These are phyloP conservation scores for Zaprionus ghesquierei DNA, from an alignment of 1,140 invertebrate genomes.

Conservation along the genomic window DNA sequence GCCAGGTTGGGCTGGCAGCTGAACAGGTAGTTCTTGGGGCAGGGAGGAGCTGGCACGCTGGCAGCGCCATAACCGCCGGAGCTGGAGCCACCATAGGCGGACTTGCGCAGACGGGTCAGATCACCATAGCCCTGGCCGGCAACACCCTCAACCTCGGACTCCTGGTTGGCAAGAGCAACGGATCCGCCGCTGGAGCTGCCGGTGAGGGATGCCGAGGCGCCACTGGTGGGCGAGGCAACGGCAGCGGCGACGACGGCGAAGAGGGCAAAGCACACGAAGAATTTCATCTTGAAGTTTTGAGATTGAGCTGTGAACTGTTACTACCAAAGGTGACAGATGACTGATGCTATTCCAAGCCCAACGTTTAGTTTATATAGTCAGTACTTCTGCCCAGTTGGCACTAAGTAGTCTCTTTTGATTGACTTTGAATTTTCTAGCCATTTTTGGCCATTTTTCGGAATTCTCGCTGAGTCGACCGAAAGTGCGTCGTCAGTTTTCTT, in stretches of 20 bases:
- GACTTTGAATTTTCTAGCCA: conserved; percentile 32
- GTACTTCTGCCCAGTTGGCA: conserved; percentile 54
- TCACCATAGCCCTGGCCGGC: conserved; percentile 51
- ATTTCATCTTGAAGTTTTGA: conserved; percentile 59
- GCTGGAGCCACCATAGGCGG: conserved; percentile 59
- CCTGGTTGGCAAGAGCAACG: conserved; percentile 21
- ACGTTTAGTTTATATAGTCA: conserved; percentile 57
- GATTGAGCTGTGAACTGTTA: conserved; percentile 22
- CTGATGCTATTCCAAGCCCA: conserved; percentile 43
- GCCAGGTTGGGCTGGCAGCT: conserved; percentile 77
- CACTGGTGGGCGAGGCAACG: conserved; percentile 49
- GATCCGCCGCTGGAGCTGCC: conserved; percentile 12
- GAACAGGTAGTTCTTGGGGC: conserved; percentile 78
- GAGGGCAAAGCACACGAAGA: conserved; percentile 69
- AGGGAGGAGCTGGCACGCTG: conserved; percentile 68
- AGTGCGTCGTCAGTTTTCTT: conserved; percentile 8
- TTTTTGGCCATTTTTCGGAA: conserved; percentile 14
- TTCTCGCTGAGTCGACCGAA: conserved; percentile 18
- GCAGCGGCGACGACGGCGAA: conserved; percentile 54
- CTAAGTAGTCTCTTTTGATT: conserved; percentile 32
- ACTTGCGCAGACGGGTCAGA: conserved; percentile 65
- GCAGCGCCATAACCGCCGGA: conserved; percentile 66
- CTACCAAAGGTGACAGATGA: conserved; percentile 54
- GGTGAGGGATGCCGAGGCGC: conserved; percentile 3
- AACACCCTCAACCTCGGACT: conserved; percentile 43